Percentiles rank a stretch among this genome's conserved stretches.
These are phyloP conservation scores for Dufourea novaeangliae DNA, from an alignment of 1,140 invertebrate species.

Conservation along the genomic window DNA sequence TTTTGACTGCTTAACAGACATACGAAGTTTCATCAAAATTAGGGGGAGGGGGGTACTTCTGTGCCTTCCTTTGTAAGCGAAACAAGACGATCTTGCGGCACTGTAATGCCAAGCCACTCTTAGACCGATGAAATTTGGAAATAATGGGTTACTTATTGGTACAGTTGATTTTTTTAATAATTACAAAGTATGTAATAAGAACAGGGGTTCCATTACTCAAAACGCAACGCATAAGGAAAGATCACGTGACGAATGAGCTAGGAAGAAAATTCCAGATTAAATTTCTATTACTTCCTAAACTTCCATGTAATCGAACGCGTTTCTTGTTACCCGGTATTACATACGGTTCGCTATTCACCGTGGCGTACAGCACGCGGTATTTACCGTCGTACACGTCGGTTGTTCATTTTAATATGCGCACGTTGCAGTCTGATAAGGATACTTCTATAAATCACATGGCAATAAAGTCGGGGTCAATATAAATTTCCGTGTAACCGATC, in stretches of 20 bases:
- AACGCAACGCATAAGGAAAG: background rate
- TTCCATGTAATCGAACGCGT: constrained; percentile 19
- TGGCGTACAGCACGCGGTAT: background rate
- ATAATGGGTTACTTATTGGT: no score
- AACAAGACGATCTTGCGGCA: no score
- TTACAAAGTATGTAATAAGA: background rate
- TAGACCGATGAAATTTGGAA: no score
- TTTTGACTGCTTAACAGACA: no score
- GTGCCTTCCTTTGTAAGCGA: no score
- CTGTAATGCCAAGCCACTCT: no score
- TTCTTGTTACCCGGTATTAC: constrained; percentile 15
- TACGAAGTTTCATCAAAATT: no score
- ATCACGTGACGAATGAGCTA: background rate
- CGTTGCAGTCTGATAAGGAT: background rate
- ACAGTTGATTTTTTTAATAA: no score
- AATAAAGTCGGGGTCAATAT: constrained; percentile 12
- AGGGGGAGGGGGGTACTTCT: no score
- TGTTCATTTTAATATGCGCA: constrained; percentile 19
- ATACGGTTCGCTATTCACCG: constrained; percentile 1
- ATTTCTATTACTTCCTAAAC: constrained; percentile 8
- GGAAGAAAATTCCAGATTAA: constrained; percentile 8
- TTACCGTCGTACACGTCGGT: constrained; percentile 5
- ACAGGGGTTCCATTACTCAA: background rate
- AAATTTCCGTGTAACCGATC: background rate
- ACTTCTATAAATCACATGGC: constrained; percentile 26